These are phyloP conservation scores for Hippoglossus stenolepis DNA, from an alignment of 2,113 vertebrate genomes.

Conservation along the genomic window DNA sequence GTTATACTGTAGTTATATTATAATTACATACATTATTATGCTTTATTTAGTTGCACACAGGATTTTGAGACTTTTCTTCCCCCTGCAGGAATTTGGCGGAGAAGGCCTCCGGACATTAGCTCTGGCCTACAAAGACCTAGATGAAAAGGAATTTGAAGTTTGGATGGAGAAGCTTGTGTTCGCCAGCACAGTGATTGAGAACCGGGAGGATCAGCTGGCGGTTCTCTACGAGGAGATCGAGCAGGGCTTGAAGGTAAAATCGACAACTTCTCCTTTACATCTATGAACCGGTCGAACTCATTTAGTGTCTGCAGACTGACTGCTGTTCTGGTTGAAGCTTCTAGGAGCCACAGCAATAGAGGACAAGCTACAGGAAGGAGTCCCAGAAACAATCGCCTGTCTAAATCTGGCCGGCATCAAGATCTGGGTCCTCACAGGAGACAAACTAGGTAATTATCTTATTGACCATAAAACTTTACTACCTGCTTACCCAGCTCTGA, in stretches of 20 bases:
- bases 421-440: slow-evolving; percentile 91
- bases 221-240: slow-evolving; percentile 66
- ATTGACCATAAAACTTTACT: background rate
- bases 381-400: slow-evolving; percentile 84
- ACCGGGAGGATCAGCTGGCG: slow-evolving; percentile 57
- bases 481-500: background rate
- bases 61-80: background rate
- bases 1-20: background rate
- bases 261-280: slow-evolving; percentile 3
- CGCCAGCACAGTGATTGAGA: slow-evolving; percentile 58
- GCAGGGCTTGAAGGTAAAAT: slow-evolving; percentile 60
- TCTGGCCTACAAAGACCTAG: slow-evolving; percentile 66
- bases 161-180: slow-evolving; percentile 64
- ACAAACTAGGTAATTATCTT: slow-evolving; percentile 85
- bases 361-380: slow-evolving; percentile 90
- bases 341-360: slow-evolving; percentile 89
- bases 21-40: background rate
- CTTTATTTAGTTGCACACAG: background rate
- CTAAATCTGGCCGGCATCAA: slow-evolving; percentile 88
- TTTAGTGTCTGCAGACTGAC: slow-evolving; percentile 27
- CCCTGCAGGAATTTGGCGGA: slow-evolving; percentile 65
- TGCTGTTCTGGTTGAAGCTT: slow-evolving; percentile 77
- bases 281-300: background rate
- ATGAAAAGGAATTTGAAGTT: slow-evolving; percentile 56
- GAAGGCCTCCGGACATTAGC: slow-evolving; percentile 73